Conservation (phyloP, 2,888 invertebrate species). For the Schizaphis graminum region DNA sequence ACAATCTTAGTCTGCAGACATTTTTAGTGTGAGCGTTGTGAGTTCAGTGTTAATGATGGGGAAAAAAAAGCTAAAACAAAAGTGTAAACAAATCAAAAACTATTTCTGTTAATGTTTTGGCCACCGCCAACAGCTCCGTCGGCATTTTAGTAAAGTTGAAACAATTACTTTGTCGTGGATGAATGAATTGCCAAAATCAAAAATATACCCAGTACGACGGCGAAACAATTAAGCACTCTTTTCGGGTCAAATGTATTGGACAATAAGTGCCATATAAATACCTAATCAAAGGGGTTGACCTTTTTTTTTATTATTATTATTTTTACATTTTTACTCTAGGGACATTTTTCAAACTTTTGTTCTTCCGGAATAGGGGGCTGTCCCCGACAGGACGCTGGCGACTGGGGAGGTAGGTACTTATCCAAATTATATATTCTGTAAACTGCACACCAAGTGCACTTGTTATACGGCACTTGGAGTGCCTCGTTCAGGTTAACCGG, state of each 20-base stretch:
- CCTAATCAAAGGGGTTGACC: conserved; percentile 61
- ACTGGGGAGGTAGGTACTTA: conserved; percentile 49
- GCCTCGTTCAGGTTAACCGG: conserved; percentile 63
- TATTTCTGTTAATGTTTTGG: conserved; percentile 29
- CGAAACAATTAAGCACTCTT: conserved; percentile 63
- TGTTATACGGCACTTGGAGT: conserved; percentile 48
- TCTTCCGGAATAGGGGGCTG: conserved; percentile 47
- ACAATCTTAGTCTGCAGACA: not conserved
- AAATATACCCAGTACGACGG: conserved; percentile 56
- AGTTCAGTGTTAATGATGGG: not conserved
- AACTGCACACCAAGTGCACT: conserved; percentile 57
- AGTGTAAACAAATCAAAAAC: conserved; percentile 55
- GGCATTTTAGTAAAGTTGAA: not conserved
- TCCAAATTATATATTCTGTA: conserved; percentile 63
- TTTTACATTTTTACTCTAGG: conserved; percentile 13
- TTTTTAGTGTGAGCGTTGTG: not conserved
- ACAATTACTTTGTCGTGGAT: conserved; percentile 36
- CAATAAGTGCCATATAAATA: conserved; percentile 64
- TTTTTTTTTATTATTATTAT: conserved; percentile 39
- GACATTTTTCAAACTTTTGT: conserved; percentile 64
- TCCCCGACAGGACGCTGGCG: conserved; percentile 61
- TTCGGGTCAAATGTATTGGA: conserved; percentile 57
- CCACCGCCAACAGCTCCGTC: not conserved
- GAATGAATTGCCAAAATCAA: conserved; percentile 54
- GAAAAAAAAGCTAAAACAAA: not conserved